Evolutionary conservation across 2,797 vertebrate genomes (phyloP).

Genomic region (Sitta carolinensis): DNA sequence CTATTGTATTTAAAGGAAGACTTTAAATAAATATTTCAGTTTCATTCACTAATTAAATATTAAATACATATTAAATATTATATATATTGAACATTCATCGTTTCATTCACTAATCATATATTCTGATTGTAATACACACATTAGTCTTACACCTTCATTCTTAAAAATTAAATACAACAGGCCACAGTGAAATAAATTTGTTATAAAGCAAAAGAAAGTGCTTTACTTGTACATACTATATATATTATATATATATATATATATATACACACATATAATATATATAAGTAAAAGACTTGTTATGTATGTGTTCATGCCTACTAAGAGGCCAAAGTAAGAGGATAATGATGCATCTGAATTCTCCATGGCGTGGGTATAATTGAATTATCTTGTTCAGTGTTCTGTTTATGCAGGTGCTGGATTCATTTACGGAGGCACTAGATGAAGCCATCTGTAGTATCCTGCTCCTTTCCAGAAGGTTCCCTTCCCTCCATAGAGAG

Average conservation of each 20-base stretch:
- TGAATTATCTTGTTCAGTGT: neutral
- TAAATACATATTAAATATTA: too few species aligned
- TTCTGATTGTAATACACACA: neutral
- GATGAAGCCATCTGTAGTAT: neutral
- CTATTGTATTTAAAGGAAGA: neutral
- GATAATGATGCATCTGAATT: neutral
- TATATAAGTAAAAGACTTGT: neutral
- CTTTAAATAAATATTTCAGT: neutral
- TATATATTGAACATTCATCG: too few species aligned
- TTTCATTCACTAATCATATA: neutral
- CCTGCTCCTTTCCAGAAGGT: neutral
- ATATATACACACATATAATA: too few species aligned
- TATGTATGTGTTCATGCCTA: neutral
- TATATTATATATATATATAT: too few species aligned
- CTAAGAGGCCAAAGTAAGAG: neutral
- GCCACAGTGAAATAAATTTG: neutral
- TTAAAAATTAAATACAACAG: neutral
- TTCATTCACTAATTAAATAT: too few species aligned
- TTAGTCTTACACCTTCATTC: rapidly evolving
- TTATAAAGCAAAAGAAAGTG: neutral
- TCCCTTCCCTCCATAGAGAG: neutral
- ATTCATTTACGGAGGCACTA: neutral
- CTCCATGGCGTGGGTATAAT: neutral
- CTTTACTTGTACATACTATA: neutral
- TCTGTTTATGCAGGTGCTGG: neutral